Evolutionary conservation across 1,140 invertebrate genomes (phyloP).

Genomic region (Diabrotica virgifera): DNA sequence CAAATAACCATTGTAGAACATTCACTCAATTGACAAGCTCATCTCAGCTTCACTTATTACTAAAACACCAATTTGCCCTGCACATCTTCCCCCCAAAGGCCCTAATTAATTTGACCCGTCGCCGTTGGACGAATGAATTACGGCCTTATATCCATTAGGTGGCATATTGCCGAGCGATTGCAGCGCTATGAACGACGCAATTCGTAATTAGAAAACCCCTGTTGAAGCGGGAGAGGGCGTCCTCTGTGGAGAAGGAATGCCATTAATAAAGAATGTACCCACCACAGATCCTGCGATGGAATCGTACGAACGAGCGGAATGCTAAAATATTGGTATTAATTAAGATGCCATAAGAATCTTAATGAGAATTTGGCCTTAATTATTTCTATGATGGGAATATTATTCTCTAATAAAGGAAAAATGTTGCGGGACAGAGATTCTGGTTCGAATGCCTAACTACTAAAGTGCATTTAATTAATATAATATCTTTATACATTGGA

Average conservation of each 20-base stretch:
- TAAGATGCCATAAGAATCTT: constrained; percentile 17
- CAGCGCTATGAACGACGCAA: constrained; percentile 35
- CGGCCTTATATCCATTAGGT: constrained; percentile 42
- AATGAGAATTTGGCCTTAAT: neutral
- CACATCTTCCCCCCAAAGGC: constrained; percentile 26
- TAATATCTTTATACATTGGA: too few relatives aligned
- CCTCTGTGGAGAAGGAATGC: constrained; percentile 32
- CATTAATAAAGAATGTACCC: constrained; percentile 44
- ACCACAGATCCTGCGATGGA: constrained; percentile 23
- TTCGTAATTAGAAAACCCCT: constrained; percentile 41
- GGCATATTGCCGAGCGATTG: constrained; percentile 44
- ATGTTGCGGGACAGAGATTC: too few relatives aligned
- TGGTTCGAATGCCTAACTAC: too few relatives aligned
- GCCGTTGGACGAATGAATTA: constrained; percentile 42
- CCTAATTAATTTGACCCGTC: constrained; percentile 45
- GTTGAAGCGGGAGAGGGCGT: constrained; percentile 26
- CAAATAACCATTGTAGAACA: neutral
- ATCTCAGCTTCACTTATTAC: neutral
- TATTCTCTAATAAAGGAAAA: too few relatives aligned
- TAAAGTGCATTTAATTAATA: too few relatives aligned
- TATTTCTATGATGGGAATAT: neutral
- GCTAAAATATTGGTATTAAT: constrained; percentile 29
- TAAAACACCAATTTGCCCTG: neutral
- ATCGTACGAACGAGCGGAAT: constrained; percentile 25
- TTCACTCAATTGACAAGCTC: neutral